phyloP scores from a whole-genome alignment of 2,888 invertebrate genomes.

The Quadroppia sp. region DNA sequence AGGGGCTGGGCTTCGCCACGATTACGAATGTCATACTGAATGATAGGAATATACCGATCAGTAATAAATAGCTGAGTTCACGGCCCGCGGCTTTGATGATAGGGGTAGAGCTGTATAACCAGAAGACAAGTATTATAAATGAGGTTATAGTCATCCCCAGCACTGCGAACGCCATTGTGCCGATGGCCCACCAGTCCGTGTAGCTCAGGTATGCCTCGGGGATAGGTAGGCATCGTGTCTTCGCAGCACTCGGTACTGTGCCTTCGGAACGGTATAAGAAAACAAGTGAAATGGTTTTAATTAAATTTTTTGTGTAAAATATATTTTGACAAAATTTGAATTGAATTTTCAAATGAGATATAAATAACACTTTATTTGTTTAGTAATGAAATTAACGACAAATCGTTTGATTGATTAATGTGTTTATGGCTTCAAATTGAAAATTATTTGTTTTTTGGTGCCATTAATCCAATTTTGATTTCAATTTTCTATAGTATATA shows the following conservation, averaged over 20 bases:
- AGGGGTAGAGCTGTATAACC: slow-evolving; percentile 58
- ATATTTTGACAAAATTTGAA: not conserved
- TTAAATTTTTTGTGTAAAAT: not conserved
- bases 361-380: too few relatives aligned
- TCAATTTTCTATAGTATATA: too few relatives aligned
- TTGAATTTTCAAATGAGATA: too few relatives aligned
- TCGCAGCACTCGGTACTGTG: slow-evolving; percentile 51
- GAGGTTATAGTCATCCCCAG: slow-evolving; percentile 55
- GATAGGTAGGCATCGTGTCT: slow-evolving; percentile 54
- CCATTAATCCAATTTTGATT: too few relatives aligned
- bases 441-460: too few relatives aligned
- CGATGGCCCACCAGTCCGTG: slow-evolving; percentile 56
- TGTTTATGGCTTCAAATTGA: too few relatives aligned
- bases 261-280: slow-evolving; percentile 47
- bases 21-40: slow-evolving; percentile 58
- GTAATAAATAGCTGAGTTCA: slow-evolving; percentile 57
- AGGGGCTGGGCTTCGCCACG: slow-evolving; percentile 56
- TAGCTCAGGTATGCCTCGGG: slow-evolving; percentile 56
- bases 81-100: slow-evolving; percentile 60
- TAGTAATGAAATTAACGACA: too few relatives aligned
- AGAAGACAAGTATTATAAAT: slow-evolving; percentile 56
- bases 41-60: slow-evolving; percentile 57
- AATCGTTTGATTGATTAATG: too few relatives aligned
- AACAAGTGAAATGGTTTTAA: not conserved
- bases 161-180: slow-evolving; percentile 52